These are phyloP conservation scores for Brotula barbata DNA, from an alignment of 2,797 vertebrate genomes.

Conservation along the genomic window DNA sequence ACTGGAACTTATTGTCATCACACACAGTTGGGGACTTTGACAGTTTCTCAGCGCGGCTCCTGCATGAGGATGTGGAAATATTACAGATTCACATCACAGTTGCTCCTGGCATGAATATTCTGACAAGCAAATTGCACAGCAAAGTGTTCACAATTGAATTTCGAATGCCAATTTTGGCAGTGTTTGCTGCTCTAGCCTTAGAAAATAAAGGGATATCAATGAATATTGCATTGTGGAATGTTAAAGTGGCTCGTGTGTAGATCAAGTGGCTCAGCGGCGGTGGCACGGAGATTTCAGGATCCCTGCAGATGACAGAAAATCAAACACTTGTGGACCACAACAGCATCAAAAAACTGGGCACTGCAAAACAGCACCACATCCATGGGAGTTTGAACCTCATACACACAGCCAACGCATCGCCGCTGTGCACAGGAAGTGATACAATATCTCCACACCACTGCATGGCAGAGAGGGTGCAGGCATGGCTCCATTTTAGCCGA, in stretches of 20 bases:
- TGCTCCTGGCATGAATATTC: constrained; percentile 24
- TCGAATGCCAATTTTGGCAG: too few relatives aligned
- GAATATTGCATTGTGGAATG: too few relatives aligned
- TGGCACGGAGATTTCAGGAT: not conserved
- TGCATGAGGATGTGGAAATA: constrained; percentile 37
- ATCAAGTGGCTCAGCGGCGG: not conserved
- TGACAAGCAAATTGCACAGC: not conserved
- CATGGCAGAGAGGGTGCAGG: not conserved
- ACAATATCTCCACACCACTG: not conserved
- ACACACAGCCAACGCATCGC: not conserved
- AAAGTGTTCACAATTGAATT: not conserved
- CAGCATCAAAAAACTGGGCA: not conserved
- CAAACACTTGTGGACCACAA: not conserved
- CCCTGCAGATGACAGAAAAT: too few relatives aligned
- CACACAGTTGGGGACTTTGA: constrained; percentile 13
- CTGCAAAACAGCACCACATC: too few relatives aligned
- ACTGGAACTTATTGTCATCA: constrained; percentile 22
- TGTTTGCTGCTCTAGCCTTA: too few relatives aligned
- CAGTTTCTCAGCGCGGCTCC: constrained; percentile 7
- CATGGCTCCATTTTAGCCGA: not conserved
- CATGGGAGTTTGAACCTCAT: too few relatives aligned
- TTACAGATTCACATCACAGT: constrained; percentile 29
- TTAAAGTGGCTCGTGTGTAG: too few relatives aligned
- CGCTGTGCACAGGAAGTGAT: not conserved
- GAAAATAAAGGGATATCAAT: too few relatives aligned